Evolutionary conservation across 1,140 invertebrate species (phyloP).

Genomic region (Drosophila ironensis): DNA sequence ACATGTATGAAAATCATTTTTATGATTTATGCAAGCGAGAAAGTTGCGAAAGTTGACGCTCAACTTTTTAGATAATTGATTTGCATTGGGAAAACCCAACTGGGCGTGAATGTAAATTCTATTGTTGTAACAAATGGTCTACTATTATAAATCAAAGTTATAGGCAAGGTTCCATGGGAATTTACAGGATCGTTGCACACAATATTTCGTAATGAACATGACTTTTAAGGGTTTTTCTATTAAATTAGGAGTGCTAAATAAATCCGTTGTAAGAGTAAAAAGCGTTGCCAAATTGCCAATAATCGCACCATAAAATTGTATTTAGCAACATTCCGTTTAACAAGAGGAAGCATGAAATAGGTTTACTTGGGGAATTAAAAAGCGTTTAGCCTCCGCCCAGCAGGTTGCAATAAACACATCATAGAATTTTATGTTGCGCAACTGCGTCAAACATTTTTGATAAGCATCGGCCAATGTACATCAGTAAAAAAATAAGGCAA

Average conservation of each 20-base stretch:
- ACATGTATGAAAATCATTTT: constrained; percentile 19
- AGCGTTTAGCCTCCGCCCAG: not conserved
- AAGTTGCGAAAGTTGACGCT: constrained; percentile 17
- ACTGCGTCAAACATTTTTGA: constrained; percentile 62
- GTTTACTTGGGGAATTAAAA: not conserved
- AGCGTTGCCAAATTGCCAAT: too few relatives aligned
- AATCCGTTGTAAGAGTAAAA: too few relatives aligned
- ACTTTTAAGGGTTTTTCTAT: too few relatives aligned
- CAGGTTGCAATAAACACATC: constrained; percentile 25
- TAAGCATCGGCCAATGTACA: constrained; percentile 49
- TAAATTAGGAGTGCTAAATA: too few relatives aligned
- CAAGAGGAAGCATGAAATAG: too few relatives aligned
- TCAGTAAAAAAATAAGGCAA: constrained; percentile 26
- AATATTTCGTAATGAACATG: too few relatives aligned
- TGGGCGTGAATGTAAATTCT: constrained; percentile 18
- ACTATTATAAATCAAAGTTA: too few relatives aligned
- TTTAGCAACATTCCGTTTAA: too few relatives aligned
- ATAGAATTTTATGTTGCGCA: constrained; percentile 40
- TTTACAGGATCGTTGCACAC: too few relatives aligned
- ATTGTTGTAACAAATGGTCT: not conserved
- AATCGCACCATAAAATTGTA: too few relatives aligned
- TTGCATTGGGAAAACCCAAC: constrained; percentile 34
- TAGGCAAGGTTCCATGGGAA: too few relatives aligned
- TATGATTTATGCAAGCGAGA: constrained; percentile 9
- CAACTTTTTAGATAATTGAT: constrained; percentile 37